Conservation (phyloP, 2,113 vertebrate genomes). For the Anhinga anhinga region DNA sequence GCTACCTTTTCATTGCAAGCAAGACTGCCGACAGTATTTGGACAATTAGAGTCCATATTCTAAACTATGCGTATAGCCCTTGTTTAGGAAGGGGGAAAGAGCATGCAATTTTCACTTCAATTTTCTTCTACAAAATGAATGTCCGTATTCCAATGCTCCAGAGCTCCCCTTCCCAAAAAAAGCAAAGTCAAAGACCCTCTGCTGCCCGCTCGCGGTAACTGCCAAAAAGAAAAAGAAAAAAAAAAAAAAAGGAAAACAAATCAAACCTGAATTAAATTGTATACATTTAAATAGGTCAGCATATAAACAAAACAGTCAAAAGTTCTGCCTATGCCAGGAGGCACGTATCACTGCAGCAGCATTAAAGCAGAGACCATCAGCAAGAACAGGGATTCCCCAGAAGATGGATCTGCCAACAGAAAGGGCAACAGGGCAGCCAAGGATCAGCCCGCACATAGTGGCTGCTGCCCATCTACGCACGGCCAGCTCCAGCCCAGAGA, state of each 20-base stretch:
- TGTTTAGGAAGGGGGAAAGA: not conserved
- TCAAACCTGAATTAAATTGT: not conserved
- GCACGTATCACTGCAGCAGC: not conserved
- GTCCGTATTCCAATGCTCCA: fast-evolving
- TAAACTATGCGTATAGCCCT: not conserved
- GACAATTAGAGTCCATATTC: not conserved
- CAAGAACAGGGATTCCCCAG: not conserved
- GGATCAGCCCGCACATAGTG: not conserved
- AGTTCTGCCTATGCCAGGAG: not conserved
- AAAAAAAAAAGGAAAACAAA: not conserved
- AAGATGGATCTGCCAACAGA: not conserved
- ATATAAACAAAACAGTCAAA: not conserved
- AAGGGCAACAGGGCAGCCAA: not conserved
- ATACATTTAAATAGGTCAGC: not conserved
- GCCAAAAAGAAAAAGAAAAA: not conserved
- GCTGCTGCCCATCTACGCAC: not conserved
- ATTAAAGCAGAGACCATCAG: not conserved
- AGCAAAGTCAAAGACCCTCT: not conserved
- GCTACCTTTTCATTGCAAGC: not conserved
- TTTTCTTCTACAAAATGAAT: not conserved
- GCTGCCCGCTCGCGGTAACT: fast-evolving
- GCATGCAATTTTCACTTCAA: not conserved
- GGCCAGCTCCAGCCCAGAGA: fast-evolving
- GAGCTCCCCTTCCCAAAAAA: not conserved
- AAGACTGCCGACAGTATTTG: not conserved